phyloP scores from a whole-genome alignment of 30 jellyfish, hydroid and myxozoan genomes.

The Cassiopea xamachana region DNA sequence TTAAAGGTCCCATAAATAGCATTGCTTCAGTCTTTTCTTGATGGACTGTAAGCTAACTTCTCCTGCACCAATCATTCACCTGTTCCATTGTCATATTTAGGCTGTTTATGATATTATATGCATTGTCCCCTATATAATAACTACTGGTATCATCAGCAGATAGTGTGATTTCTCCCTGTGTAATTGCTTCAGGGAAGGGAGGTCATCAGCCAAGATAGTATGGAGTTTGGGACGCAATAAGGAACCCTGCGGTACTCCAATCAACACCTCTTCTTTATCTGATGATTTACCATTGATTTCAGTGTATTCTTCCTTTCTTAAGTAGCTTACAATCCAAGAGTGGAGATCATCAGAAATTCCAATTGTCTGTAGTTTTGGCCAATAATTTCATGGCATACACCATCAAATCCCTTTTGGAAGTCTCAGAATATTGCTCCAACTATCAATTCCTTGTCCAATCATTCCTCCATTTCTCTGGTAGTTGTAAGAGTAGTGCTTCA shows the following conservation, averaged over 20 bases:
- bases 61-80: slow-evolving; percentile 50
- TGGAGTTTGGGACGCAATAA: slow-evolving; percentile 37
- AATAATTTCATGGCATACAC: slow-evolving; percentile 62
- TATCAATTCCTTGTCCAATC: slow-evolving; percentile 51
- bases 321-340: slow-evolving; percentile 51
- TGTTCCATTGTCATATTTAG: slow-evolving; percentile 35
- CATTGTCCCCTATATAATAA: slow-evolving; percentile 35
- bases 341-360: slow-evolving; percentile 63
- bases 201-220: slow-evolving; percentile 36
- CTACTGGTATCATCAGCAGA: slow-evolving; percentile 31
- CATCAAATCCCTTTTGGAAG: slow-evolving; percentile 69
- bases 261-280: slow-evolving; percentile 9
- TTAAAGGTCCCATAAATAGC: slow-evolving; percentile 45
- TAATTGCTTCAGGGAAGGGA: slow-evolving; percentile 15
- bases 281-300: slow-evolving; percentile 13
- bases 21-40: slow-evolving; percentile 48
- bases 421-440: slow-evolving; percentile 43
- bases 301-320: slow-evolving; percentile 17
- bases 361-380: slow-evolving; percentile 69
- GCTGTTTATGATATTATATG: slow-evolving; percentile 23
- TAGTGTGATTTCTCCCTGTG: slow-evolving; percentile 21
- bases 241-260: slow-evolving; percentile 32
- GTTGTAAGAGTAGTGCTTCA: slow-evolving; percentile 54
- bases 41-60: slow-evolving; percentile 40
- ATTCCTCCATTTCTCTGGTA: slow-evolving; percentile 48